Evolutionary conservation across 2,797 vertebrate genomes (phyloP), one percentile per base, ranked within the genome.

Genomic region (Coreius guichenoti): DNA sequence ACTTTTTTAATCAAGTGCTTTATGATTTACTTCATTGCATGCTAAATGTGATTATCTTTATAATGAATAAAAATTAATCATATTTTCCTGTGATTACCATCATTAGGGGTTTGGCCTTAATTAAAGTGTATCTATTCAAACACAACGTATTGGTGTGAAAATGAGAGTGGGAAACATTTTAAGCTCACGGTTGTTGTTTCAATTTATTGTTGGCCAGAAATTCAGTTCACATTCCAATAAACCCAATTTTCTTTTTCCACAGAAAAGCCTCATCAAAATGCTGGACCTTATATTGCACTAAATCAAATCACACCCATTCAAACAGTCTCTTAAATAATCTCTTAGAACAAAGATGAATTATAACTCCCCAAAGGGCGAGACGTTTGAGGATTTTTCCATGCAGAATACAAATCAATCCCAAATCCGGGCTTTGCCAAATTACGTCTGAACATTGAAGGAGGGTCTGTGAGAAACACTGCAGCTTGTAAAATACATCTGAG

Each of bases 291-390:
- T 13, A 56, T 83, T 78, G 47, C 73, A 21, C 80, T 72, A 69
- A 84, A 68, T 87, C 76, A 63, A 73, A 76, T 77, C 31, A 84
- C 78, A 76, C 84, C 81, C 77, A 80, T 80, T 58, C 45, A 79
- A 87, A 88, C 70, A 73, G 69, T 26, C 54, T 75, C 69, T 83
- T 56, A 80, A 86, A 84, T 45, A 63, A 39, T 80, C 70, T 81
- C 76, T 39, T 17, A 12, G 36, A 80, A 79, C 75, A 70, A 83
- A 68, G 54, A 82, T 77, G 82, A 81, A 88, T 85, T 86, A 58
- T 85, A 78, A 79, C 84, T 87, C 86, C 82, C 72, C 80, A 82
- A 74, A 86, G 85, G 84, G 65, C 45, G 49, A 83, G 73, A n/a
- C 75, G 29, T 74, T 86, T 54, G 61, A 75, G 76, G 73, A 84